phyloP scores from a whole-genome alignment of 2,888 invertebrate genomes.

The Chaetogeoica ovagalla region DNA sequence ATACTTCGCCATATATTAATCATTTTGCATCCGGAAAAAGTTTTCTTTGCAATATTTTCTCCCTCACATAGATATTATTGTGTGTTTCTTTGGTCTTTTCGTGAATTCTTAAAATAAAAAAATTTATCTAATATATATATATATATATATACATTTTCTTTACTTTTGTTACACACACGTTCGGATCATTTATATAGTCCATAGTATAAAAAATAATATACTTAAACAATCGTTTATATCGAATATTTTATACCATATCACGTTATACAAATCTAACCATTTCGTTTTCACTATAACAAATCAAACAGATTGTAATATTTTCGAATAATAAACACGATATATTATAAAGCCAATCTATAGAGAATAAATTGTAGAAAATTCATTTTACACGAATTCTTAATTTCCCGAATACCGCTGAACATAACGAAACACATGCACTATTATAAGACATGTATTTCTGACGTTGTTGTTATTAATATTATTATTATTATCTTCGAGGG shows the following conservation, averaged over 20 bases:
- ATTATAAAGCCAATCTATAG: no score
- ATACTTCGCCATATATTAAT: constrained; percentile 47
- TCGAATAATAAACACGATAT: no score
- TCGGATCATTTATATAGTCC: no score
- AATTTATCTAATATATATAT: neutral
- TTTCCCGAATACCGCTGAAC: neutral
- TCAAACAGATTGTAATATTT: no score
- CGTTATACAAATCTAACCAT: no score
- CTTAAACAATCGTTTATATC: no score
- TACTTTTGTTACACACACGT: neutral
- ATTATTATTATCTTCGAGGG: no score
- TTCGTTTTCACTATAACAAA: no score
- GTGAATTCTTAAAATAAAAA: neutral
- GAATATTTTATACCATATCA: no score
- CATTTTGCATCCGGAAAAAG: constrained; percentile 47
- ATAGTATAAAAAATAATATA: no score
- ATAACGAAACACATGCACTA: neutral
- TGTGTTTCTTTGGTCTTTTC: neutral
- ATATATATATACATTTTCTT: neutral
- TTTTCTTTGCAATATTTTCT: constrained; percentile 34
- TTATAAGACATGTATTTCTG: neutral
- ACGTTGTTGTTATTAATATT: neutral
- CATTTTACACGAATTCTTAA: no score
- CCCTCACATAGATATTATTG: constrained; percentile 7
- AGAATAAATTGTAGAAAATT: no score